Evolutionary conservation across 1,140 invertebrate genomes (phyloP).

Genomic region (Temnothorax longispinosus): DNA sequence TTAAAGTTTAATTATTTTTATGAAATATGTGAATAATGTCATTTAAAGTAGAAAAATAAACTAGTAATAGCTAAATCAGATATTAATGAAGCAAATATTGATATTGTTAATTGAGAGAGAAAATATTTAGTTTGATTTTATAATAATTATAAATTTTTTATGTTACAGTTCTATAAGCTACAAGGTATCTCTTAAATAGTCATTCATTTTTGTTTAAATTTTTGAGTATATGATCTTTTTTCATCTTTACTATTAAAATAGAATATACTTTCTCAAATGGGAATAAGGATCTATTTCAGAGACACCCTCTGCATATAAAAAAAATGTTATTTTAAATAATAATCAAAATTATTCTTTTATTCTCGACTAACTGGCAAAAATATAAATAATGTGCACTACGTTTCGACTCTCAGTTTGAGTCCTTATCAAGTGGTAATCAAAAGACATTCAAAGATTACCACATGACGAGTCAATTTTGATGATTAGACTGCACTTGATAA

Average conservation of each 20-base stretch:
- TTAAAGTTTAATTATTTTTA: slow-evolving; percentile 3
- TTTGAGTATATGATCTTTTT: neutral
- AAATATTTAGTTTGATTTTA: neutral
- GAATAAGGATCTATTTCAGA: neutral
- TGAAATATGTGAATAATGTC: neutral
- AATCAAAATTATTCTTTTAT: neutral
- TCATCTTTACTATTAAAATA: neutral
- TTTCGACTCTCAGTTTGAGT: too few species aligned
- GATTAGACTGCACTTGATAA: too few species aligned
- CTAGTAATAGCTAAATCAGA: neutral
- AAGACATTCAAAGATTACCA: too few species aligned
- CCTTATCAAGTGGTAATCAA: too few species aligned
- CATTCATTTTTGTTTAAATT: neutral
- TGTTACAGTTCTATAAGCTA: neutral
- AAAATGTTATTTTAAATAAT: slow-evolving; percentile 14
- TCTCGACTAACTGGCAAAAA: too few species aligned
- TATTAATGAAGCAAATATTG: neutral
- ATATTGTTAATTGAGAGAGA: neutral
- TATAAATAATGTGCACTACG: too few species aligned
- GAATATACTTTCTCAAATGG: neutral
- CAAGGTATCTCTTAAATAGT: neutral
- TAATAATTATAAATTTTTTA: slow-evolving; percentile 24
- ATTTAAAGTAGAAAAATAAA: neutral
- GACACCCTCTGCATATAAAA: neutral
- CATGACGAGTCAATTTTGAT: too few species aligned